These are phyloP conservation scores for Drosophila takahashii DNA, from an alignment of 1,140 invertebrate genomes.

Conservation along the genomic window DNA sequence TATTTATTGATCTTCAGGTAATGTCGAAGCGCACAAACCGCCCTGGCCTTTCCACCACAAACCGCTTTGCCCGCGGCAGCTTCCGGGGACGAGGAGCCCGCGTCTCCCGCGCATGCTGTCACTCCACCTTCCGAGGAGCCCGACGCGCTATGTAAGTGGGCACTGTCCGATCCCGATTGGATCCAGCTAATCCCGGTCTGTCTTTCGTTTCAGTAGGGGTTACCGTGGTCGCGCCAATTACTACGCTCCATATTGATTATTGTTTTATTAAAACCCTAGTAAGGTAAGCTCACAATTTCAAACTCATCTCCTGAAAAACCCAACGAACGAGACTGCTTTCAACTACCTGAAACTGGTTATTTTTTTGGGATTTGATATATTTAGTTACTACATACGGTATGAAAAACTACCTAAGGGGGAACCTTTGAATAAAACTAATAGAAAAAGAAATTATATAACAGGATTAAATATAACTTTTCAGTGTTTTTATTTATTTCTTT, in stretches of 20 bases:
- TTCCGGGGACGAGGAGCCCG: slow-evolving; percentile 88
- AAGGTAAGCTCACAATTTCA: slow-evolving; percentile 71
- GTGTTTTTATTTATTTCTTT: too few species aligned
- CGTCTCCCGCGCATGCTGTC: slow-evolving; percentile 86
- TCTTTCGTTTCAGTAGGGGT: slow-evolving; percentile 84
- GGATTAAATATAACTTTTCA: too few species aligned
- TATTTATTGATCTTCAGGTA: slow-evolving; percentile 87
- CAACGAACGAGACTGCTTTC: slow-evolving; percentile 24
- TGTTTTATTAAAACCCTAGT: slow-evolving; percentile 75
- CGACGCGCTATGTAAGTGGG: slow-evolving; percentile 82
- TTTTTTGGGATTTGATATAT: not conserved
- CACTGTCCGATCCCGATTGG: not conserved
- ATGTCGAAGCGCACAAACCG: slow-evolving; percentile 98
- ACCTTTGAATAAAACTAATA: too few species aligned
- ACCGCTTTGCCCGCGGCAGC: slow-evolving; percentile 92
- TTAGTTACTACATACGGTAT: too few species aligned
- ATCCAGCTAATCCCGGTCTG: slow-evolving; percentile 68
- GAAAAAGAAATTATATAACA: too few species aligned
- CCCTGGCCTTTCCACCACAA: slow-evolving; percentile 97
- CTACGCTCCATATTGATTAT: slow-evolving; percentile 84
- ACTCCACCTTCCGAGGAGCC: slow-evolving; percentile 84
- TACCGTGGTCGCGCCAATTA: slow-evolving; percentile 84
- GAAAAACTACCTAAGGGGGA: too few species aligned
- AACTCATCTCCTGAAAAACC: slow-evolving; percentile 5
- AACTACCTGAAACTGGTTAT: not conserved